Evolutionary conservation across 2,113 vertebrate species (phyloP).

Genomic region (Lophius piscatorius): DNA sequence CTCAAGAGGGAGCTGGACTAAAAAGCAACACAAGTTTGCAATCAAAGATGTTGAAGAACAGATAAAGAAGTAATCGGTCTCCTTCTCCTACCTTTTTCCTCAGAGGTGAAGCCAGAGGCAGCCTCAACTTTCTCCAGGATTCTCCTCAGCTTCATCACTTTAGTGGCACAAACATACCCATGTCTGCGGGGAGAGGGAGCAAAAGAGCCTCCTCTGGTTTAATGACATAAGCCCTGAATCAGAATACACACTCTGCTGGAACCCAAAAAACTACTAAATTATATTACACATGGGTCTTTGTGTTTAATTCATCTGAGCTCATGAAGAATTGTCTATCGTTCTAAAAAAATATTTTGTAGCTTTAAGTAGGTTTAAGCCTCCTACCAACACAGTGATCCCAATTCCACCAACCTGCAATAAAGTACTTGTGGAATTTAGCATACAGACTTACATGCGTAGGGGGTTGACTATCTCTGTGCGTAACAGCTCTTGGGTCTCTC

Average conservation of each 20-base stretch:
- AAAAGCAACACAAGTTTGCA: neutral
- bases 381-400: neutral
- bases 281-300: too few species aligned
- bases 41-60: neutral
- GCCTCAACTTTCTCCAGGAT: constrained; percentile 98
- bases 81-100: constrained; percentile 90
- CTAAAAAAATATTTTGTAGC: too few species aligned
- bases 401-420: neutral
- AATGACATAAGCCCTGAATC: neutral
- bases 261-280: too few species aligned
- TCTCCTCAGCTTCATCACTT: constrained; percentile 98
- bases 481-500: constrained; percentile 94
- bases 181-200: constrained; percentile 79
- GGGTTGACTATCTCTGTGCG: constrained; percentile 98
- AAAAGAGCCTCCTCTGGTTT: neutral
- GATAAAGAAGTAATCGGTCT: neutral
- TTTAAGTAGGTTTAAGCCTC: neutral
- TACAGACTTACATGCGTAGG: constrained; percentile 91
- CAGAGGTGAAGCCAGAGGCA: constrained; percentile 98
- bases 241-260: neutral
- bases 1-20: neutral
- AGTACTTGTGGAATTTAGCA: neutral
- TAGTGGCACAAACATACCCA: constrained; percentile 97
- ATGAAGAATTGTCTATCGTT: too few species aligned
- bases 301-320: too few species aligned